Evolutionary conservation across 2,888 invertebrate genomes (phyloP), one percentile per base, ranked within the genome.

Genomic region (Leptarthrus brevirostris): DNA sequence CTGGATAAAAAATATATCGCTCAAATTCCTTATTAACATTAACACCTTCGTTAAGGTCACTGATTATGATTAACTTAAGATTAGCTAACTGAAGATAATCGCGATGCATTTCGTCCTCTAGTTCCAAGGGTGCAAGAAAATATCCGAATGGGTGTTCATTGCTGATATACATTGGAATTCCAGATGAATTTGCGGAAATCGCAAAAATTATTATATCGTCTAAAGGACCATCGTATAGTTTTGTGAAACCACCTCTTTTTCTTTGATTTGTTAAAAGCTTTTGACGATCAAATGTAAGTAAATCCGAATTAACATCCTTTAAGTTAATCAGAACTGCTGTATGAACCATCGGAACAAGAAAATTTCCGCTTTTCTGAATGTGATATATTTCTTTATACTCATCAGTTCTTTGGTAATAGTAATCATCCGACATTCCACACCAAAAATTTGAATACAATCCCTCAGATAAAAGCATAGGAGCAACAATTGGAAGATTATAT

Each of bases 201-300:
- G 97, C 97, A 86, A 98, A 97, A 0, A 92, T 89, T 77, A 98
- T 96, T 64, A 98, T 95, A 82, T 98, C 98, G 86, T 98, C 97
- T 0, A 89, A 86, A 0, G 96, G 93, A 0, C 96, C 95, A 70
- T 89, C 83, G 79, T 92, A 94, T 0, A 92, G 79, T 1, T 87
- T 83, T 36, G 14, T 16, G 8, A 10, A 26, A 4, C 22, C 6
- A 2, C 12, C 10, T n/a, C 78, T 76, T 44, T 78, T 77, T 73
- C 76, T 72, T 58, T 83, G 83, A 69, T 80, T 79, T n/a, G 76
- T 61, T 3, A 81, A 64, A 2, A 84, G 72, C n/a, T 77, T 79
- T 2, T 79, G 74, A 0, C 81, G 79, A 71, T 90, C 86, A 81
- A 96, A 98, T 0, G 95, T 93, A 5, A 98, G 85, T 12, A 81